phyloP scores from a whole-genome alignment of 2,797 vertebrate genomes.

The Buphagus erythrorhynchus region DNA sequence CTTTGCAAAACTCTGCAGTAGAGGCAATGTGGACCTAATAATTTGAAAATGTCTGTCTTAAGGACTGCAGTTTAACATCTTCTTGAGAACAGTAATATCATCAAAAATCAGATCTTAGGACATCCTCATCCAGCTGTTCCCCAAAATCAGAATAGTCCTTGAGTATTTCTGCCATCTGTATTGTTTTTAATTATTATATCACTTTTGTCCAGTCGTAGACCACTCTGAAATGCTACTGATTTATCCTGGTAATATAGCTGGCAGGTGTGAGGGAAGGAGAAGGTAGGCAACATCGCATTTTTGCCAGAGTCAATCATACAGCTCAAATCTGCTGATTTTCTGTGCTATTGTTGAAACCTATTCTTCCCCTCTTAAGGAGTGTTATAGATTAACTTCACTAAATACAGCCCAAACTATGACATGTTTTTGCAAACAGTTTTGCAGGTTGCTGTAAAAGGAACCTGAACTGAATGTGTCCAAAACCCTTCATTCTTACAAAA shows the following conservation, averaged over 20 bases:
- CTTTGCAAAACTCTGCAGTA: not conserved
- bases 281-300: not conserved
- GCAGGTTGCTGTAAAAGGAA: slow-evolving; percentile 9
- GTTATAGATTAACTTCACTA: not conserved
- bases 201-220: not conserved
- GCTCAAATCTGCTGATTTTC: not conserved
- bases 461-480: not conserved
- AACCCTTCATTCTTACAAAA: slow-evolving; percentile 30
- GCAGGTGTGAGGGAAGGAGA: not conserved
- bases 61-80: not conserved
- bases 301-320: not conserved
- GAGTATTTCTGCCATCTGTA: not conserved
- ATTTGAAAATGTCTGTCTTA: not conserved
- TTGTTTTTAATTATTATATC: not conserved
- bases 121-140: not conserved
- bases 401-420: not conserved
- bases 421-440: slow-evolving; percentile 9
- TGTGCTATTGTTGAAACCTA: not conserved
- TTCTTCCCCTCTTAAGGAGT: not conserved
- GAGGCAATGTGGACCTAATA: not conserved
- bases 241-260: not conserved
- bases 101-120: not conserved
- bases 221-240: not conserved
- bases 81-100: not conserved
- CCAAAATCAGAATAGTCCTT: not conserved